phyloP scores from a whole-genome alignment of 2,888 invertebrate genomes.

The Choristoneura rosaceana region DNA sequence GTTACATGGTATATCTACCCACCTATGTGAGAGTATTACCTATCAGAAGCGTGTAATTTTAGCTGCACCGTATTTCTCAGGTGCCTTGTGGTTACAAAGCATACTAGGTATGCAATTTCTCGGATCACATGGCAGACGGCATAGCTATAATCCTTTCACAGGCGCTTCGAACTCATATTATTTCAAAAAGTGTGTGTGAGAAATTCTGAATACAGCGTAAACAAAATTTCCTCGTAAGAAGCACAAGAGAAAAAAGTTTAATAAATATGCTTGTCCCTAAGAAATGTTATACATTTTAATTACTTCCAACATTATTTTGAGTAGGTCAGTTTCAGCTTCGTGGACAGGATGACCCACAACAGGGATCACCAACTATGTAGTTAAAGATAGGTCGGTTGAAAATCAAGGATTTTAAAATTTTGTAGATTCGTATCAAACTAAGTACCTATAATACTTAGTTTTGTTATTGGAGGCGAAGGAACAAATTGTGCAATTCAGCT shows the following conservation, averaged over 20 bases:
- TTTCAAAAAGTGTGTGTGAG: neutral
- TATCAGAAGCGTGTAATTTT: conserved; percentile 2
- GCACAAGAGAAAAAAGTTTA: neutral
- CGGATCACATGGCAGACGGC: conserved; percentile 28
- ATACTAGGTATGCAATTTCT: conserved; percentile 31
- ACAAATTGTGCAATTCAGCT: too few relatives aligned
- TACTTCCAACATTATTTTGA: too few relatives aligned
- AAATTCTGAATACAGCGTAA: neutral
- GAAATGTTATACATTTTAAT: too few relatives aligned
- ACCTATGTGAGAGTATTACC: neutral
- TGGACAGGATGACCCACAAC: too few relatives aligned
- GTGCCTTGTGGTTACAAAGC: conserved; percentile 2
- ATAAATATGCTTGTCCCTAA: too few relatives aligned
- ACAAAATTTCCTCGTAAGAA: neutral
- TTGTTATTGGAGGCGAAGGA: too few relatives aligned
- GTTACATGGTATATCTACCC: neutral
- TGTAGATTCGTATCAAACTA: too few relatives aligned
- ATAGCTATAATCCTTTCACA: conserved; percentile 20
- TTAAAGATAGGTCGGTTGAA: too few relatives aligned
- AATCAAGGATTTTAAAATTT: too few relatives aligned
- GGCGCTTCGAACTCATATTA: conserved; percentile 18
- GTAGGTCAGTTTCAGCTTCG: too few relatives aligned
- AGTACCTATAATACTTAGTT: too few relatives aligned
- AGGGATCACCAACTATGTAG: too few relatives aligned
- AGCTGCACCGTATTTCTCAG: conserved; percentile 3